A percentile compares a stretch with the other conserved stretches of the same genome.
Conservation (phyloP, 2,113 vertebrate genomes). For the Pedionomus torquatus region DNA sequence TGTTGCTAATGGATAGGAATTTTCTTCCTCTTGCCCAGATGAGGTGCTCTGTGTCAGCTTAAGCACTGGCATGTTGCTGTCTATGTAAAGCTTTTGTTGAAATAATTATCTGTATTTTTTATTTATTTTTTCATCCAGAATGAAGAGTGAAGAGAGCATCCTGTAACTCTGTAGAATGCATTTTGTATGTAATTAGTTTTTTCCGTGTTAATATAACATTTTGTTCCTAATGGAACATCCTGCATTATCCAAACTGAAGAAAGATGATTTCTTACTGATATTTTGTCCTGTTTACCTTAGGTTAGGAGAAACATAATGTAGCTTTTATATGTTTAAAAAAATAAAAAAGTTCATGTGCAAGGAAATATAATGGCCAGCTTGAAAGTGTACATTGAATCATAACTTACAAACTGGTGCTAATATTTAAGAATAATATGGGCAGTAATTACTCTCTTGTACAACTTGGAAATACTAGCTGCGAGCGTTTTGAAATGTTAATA, state of each 20-base stretch:
- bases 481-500: conserved; percentile 36
- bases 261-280: neutral
- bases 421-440: neutral
- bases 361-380: neutral
- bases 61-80: neutral
- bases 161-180: neutral
- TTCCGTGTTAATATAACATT: neutral
- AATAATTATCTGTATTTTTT: neutral
- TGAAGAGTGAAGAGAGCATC: neutral
- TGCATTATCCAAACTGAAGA: neutral
- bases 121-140: neutral
- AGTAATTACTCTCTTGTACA: neutral
- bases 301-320: neutral
- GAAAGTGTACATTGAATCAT: neutral
- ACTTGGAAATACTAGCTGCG: conserved; percentile 3
- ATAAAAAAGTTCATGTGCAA: neutral
- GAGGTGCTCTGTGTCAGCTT: neutral
- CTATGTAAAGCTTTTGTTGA: neutral
- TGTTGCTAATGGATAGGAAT: neutral
- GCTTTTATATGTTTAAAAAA: neutral
- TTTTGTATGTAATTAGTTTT: neutral
- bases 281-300: neutral
- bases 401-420: neutral
- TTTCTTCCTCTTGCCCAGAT: neutral
- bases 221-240: neutral